These are phyloP conservation scores for Ridgeia piscesae DNA, from an alignment of 1,140 invertebrate species.

Conservation along the genomic window DNA sequence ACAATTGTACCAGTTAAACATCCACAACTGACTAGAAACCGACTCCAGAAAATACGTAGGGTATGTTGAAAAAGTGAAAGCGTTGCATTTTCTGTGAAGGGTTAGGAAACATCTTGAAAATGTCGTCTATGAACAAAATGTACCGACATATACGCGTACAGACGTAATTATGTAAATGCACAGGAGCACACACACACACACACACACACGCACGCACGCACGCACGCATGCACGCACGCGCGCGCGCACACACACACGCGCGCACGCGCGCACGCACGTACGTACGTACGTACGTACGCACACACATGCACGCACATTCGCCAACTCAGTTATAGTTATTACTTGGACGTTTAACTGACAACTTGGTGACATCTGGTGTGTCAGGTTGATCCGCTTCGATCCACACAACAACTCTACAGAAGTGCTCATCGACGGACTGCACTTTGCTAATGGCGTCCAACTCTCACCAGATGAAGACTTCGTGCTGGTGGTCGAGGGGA, in stretches of 20 bases:
- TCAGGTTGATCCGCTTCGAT: constrained; percentile 70
- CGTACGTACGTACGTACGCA: too few relatives aligned
- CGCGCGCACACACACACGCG: neutral
- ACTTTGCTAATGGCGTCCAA: constrained; percentile 77
- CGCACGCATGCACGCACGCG: too few relatives aligned
- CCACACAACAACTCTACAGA: constrained; percentile 65
- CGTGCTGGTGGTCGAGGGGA: constrained; percentile 70
- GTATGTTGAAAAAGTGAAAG: too few relatives aligned
- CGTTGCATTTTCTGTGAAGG: too few relatives aligned
- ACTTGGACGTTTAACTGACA: neutral
- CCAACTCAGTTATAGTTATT: neutral
- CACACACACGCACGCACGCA: too few relatives aligned
- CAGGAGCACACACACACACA: too few relatives aligned
- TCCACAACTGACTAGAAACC: too few relatives aligned
- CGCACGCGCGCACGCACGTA: neutral
- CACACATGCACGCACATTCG: neutral
- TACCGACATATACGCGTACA: neutral
- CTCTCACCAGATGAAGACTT: constrained; percentile 74
- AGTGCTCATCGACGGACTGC: constrained; percentile 70
- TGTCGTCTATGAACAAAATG: neutral
- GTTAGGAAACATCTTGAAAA: too few relatives aligned
- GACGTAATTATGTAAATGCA: too few relatives aligned
- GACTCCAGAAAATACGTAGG: too few relatives aligned
- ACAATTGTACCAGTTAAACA: too few relatives aligned
- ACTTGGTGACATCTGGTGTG: neutral